These are phyloP conservation scores for Chironomus riparius DNA, from an alignment of 2,888 invertebrate genomes.

Conservation along the genomic window DNA sequence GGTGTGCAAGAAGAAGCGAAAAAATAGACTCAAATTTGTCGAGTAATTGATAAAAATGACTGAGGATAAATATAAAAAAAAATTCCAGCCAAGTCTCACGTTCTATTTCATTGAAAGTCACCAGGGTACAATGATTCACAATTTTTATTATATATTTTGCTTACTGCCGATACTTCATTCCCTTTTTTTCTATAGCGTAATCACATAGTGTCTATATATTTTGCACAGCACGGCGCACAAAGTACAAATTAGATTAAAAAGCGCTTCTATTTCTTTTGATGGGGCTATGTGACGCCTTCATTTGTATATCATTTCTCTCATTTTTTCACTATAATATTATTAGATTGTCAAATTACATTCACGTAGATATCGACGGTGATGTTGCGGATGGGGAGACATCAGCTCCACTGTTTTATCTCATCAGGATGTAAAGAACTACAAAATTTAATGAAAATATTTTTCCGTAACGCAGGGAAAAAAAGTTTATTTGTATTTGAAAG, in stretches of 20 bases:
- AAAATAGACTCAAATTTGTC: neutral
- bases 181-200: neutral
- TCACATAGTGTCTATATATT: neutral
- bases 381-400: too few relatives aligned
- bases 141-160: neutral
- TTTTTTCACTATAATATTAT: too few relatives aligned
- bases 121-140: constrained; percentile 1
- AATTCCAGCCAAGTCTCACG: neutral
- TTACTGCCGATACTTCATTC: neutral
- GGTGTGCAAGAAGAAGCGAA: neutral
- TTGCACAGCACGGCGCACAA: neutral
- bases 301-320: neutral
- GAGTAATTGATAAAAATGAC: constrained; percentile 17
- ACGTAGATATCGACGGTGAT: too few relatives aligned
- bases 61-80: neutral
- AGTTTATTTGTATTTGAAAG: too few relatives aligned
- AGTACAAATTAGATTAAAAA: constrained; percentile 7
- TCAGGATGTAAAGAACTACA: too few relatives aligned
- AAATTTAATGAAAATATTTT: too few relatives aligned
- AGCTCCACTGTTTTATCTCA: too few relatives aligned
- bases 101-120: neutral
- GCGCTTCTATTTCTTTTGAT: neutral
- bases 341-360: too few relatives aligned
- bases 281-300: neutral
- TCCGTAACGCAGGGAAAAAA: too few relatives aligned